Conservation (phyloP, 2,113 vertebrate species). For the Pygoscelis adeliae region DNA sequence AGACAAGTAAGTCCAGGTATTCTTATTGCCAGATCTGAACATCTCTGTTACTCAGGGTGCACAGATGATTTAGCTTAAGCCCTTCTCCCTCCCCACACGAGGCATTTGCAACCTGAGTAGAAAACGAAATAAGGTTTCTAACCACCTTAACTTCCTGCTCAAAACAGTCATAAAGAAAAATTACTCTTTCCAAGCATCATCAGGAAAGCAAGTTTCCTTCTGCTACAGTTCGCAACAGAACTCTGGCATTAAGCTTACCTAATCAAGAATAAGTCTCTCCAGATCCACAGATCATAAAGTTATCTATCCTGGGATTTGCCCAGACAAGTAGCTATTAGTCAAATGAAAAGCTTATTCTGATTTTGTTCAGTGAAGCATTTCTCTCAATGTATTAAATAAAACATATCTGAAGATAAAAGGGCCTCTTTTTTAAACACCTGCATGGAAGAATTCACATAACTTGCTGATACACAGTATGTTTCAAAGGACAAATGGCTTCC, state of each 20-base stretch:
- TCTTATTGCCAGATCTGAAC: not conserved
- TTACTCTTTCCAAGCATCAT: not conserved
- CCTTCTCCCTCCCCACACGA: not conserved
- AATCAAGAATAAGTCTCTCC: slow-evolving; percentile 41
- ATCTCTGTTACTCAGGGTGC: not conserved
- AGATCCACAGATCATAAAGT: slow-evolving; percentile 41
- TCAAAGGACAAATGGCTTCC: slow-evolving; percentile 1
- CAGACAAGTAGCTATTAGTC: slow-evolving; percentile 22
- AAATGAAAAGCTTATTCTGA: slow-evolving; percentile 32
- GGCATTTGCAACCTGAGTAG: not conserved
- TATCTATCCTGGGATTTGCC: slow-evolving; percentile 21
- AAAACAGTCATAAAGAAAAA: not conserved
- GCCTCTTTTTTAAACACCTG: not conserved
- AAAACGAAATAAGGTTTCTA: not conserved
- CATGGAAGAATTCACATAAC: not conserved
- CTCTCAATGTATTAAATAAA: not conserved
- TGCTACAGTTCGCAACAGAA: not conserved
- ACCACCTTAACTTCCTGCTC: not conserved
- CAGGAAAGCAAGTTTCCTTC: not conserved
- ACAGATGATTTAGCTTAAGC: not conserved
- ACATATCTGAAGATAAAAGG: not conserved
- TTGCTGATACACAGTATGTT: not conserved
- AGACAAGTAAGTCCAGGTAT: not conserved
- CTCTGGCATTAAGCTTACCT: not conserved
- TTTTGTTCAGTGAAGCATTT: slow-evolving; percentile 23